phyloP scores from a whole-genome alignment of 2,113 vertebrate genomes.

The Aegithalos caudatus region DNA sequence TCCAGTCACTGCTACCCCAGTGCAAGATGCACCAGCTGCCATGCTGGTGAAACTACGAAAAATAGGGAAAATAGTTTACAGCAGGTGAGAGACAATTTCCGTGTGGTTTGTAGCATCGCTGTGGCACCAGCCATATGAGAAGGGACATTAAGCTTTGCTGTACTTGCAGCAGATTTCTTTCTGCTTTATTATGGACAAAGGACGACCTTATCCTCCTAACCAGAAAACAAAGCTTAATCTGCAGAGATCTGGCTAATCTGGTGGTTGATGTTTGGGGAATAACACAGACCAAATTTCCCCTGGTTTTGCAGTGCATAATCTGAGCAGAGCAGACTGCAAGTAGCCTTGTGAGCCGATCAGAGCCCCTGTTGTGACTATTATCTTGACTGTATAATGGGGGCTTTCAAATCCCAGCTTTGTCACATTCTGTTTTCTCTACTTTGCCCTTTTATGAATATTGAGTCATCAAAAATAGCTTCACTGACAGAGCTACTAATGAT shows the following conservation, averaged over 20 bases:
- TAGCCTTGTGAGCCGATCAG: constrained; percentile 12
- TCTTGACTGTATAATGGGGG: constrained; percentile 42
- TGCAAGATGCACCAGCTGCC: not conserved
- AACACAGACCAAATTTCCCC: not conserved
- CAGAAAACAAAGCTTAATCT: constrained; percentile 45
- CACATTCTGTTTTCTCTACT: constrained; percentile 63
- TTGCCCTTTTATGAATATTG: constrained; percentile 65
- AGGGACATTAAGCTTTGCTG: constrained; percentile 4
- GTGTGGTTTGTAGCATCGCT: not conserved
- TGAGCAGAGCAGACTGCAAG: not conserved
- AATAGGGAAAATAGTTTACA: not conserved
- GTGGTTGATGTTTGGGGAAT: not conserved
- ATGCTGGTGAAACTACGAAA: not conserved
- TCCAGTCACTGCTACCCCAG: not conserved
- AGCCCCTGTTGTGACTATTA: constrained; percentile 47
- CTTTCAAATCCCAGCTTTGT: constrained; percentile 61
- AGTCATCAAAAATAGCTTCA: constrained; percentile 65
- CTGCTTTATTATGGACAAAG: not conserved
- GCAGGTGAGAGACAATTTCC: not conserved
- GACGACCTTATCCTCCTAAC: not conserved
- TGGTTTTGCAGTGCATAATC: not conserved
- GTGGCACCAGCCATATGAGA: not conserved
- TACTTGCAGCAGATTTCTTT: not conserved
- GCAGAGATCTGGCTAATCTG: constrained; percentile 38
- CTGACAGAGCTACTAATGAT: constrained; percentile 50